Conservation (phyloP, 1,140 invertebrate genomes). For the Drosophila mojavensis region DNA sequence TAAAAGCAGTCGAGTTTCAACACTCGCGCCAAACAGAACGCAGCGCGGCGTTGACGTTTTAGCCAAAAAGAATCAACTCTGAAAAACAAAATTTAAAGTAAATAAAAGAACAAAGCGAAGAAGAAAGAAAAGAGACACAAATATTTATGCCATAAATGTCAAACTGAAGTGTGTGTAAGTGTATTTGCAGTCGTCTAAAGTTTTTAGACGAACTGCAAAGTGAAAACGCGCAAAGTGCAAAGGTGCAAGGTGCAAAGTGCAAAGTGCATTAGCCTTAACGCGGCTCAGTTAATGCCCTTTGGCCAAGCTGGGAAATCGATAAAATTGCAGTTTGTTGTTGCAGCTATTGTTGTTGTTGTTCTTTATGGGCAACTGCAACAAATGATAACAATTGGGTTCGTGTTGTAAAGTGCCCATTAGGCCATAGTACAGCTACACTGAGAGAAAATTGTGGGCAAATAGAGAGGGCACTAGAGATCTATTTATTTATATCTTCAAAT, state of each 20-base stretch:
- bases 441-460: neutral
- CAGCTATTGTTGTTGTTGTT: slow-evolving; percentile 3
- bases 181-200: neutral
- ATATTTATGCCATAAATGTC: slow-evolving; percentile 8
- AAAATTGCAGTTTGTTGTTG: slow-evolving; percentile 57
- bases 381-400: slow-evolving; percentile 55
- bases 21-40: slow-evolving; percentile 76
- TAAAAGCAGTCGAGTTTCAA: slow-evolving; percentile 81
- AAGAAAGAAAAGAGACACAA: neutral
- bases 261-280: slow-evolving; percentile 82
- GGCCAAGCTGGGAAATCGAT: slow-evolving; percentile 68
- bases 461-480: too few species aligned
- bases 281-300: slow-evolving; percentile 79
- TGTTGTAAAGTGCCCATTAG: slow-evolving; percentile 16
- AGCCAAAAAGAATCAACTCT: slow-evolving; percentile 12
- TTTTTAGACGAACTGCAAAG: neutral
- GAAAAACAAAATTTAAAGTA: neutral
- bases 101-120: neutral
- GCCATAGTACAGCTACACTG: neutral
- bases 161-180: slow-evolving; percentile 13
- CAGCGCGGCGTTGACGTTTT: slow-evolving; percentile 37
- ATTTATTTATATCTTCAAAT: too few species aligned
- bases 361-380: slow-evolving; percentile 64
- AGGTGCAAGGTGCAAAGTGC: slow-evolving; percentile 83
- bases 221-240: neutral